phyloP scores from a whole-genome alignment of 1,140 invertebrate species.

The Dufourea novaeangliae region DNA sequence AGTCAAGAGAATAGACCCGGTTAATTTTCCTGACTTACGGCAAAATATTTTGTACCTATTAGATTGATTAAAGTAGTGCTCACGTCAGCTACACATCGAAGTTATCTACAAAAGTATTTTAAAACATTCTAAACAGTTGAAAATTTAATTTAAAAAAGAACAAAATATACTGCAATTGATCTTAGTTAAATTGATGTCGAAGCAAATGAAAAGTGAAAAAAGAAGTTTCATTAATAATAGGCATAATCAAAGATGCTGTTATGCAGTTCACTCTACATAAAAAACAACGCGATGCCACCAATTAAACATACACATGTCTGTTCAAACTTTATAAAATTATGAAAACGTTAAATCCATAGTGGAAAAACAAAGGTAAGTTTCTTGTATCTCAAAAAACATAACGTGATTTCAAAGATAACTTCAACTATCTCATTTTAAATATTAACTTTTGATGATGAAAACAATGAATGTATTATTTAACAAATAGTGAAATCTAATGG shows the following conservation, averaged over 20 bases:
- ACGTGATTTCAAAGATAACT: not conserved
- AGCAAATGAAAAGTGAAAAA: no score
- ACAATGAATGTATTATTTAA: not conserved
- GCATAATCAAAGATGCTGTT: not conserved
- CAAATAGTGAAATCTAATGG: not conserved
- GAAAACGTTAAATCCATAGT: not conserved
- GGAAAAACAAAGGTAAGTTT: not conserved
- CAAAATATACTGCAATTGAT: no score
- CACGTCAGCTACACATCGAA: not conserved
- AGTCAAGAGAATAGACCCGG: no score
- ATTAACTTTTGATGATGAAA: not conserved
- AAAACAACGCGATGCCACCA: not conserved
- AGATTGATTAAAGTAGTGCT: not conserved
- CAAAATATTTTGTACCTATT: not conserved
- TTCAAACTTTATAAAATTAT: not conserved
- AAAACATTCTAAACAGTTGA: not conserved
- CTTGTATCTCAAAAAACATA: not conserved
- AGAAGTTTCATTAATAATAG: not conserved
- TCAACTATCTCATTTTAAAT: not conserved
- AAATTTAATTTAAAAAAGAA: no score
- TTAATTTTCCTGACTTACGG: not conserved
- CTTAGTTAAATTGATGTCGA: no score
- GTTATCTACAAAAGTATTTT: not conserved
- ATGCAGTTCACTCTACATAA: not conserved
- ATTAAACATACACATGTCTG: not conserved